These are phyloP conservation scores for Echinometra lucunter DNA, from an alignment of 53 echinoderm and acorn worm genomes.

Conservation along the genomic window DNA sequence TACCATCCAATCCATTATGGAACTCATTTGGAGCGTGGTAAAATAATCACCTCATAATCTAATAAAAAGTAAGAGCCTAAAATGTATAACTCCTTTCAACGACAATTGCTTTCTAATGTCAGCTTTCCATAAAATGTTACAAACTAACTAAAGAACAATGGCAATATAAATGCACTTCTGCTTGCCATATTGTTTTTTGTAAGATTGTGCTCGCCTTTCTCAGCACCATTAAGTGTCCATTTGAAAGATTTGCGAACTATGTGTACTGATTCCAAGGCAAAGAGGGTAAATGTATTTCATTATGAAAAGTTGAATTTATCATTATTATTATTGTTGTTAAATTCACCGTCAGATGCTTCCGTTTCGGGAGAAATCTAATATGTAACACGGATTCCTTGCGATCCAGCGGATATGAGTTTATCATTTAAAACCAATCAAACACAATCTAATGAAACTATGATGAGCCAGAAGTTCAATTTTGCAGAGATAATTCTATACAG, in stretches of 20 bases:
- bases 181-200: neutral
- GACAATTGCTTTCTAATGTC: neutral
- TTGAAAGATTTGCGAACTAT: neutral
- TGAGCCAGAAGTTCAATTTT: neutral
- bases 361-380: neutral
- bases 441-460: neutral
- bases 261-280: neutral
- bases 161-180: neutral
- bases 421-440: neutral
- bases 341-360: neutral
- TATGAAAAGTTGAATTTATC: too few relatives aligned
- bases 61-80: neutral
- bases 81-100: too few relatives aligned
- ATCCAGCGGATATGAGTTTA: neutral
- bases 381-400: neutral
- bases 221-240: neutral
- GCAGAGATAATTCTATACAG: neutral
- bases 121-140: neutral
- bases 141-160: neutral
- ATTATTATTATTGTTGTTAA: too few relatives aligned
- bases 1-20: neutral
- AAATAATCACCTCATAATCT: neutral
- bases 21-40: neutral
- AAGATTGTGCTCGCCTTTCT: too few relatives aligned
- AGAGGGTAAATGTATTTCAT: too few relatives aligned